Conservation (phyloP, 2,888 invertebrate species). For the Lysandra bellargus region DNA sequence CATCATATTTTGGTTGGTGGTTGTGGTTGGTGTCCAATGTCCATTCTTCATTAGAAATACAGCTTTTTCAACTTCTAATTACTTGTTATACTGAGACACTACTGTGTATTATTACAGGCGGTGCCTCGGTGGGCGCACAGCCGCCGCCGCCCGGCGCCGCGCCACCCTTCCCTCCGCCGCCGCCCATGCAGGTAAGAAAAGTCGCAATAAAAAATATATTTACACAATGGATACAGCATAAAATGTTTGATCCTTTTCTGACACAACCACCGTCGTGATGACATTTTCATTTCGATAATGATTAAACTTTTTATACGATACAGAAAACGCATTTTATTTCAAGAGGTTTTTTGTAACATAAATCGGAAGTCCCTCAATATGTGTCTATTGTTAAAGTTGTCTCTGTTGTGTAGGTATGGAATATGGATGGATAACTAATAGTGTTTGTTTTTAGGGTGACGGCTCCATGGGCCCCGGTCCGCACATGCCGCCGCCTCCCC, state of each 20-base stretch:
- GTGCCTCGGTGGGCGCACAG: slow-evolving; percentile 39
- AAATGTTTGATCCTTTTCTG: too few species aligned
- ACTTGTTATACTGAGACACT: neutral
- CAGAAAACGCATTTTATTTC: too few species aligned
- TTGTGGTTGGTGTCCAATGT: too few species aligned
- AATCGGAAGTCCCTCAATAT: too few species aligned
- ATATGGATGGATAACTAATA: neutral
- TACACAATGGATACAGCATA: too few species aligned
- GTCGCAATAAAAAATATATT: too few species aligned
- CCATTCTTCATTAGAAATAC: neutral
- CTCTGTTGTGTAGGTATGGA: neutral
- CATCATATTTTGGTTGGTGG: too few species aligned
- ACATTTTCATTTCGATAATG: too few species aligned
- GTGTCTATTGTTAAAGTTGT: neutral
- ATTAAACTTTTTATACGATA: too few species aligned
- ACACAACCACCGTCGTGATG: too few species aligned
- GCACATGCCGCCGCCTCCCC: slow-evolving; percentile 60
- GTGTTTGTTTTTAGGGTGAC: slow-evolving; percentile 50
- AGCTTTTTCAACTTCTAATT: neutral
- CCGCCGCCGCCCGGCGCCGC: slow-evolving; percentile 51
- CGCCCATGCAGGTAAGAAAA: slow-evolving; percentile 23
- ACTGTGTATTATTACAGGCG: slow-evolving; percentile 8
- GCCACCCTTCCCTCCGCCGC: slow-evolving; percentile 49
- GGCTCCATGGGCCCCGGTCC: slow-evolving; percentile 48
- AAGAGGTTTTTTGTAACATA: too few species aligned